phyloP scores from a whole-genome alignment of 1,140 invertebrate genomes.

The Drosophila pectinifera region DNA sequence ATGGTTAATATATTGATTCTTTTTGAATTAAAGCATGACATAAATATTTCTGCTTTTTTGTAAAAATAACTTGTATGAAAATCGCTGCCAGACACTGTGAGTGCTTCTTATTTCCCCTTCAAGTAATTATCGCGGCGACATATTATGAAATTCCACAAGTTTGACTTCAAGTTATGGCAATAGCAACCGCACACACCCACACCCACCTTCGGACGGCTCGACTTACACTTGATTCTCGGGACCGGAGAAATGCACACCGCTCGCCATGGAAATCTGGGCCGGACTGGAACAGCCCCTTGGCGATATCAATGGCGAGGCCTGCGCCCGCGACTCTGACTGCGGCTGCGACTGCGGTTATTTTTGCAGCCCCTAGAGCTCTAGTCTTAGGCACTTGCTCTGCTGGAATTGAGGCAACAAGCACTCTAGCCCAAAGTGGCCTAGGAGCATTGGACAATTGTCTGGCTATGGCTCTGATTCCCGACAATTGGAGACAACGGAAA shows the following conservation, averaged over 20 bases:
- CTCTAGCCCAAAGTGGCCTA: constrained; percentile 30
- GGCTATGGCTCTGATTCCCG: constrained; percentile 21
- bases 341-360: constrained; percentile 21
- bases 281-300: constrained; percentile 58
- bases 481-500: constrained; percentile 47
- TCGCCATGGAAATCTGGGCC: constrained; percentile 56
- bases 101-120: not conserved
- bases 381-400: constrained; percentile 8
- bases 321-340: constrained; percentile 4
- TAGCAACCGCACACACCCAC: constrained; percentile 5
- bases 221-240: constrained; percentile 47
- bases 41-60: not conserved
- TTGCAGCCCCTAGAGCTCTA: constrained; percentile 20
- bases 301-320: constrained; percentile 26
- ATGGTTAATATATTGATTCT: too few species aligned
- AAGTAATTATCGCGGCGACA: not conserved
- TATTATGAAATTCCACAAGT: constrained; percentile 19
- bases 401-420: constrained; percentile 31
- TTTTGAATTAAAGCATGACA: not conserved
- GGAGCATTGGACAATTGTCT: constrained; percentile 32
- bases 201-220: not conserved
- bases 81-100: not conserved
- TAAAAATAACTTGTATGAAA: not conserved
- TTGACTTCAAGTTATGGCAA: constrained; percentile 15
- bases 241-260: constrained; percentile 39